phyloP scores from a whole-genome alignment of 2,797 vertebrate species.

The Peromyscus aztecus region DNA sequence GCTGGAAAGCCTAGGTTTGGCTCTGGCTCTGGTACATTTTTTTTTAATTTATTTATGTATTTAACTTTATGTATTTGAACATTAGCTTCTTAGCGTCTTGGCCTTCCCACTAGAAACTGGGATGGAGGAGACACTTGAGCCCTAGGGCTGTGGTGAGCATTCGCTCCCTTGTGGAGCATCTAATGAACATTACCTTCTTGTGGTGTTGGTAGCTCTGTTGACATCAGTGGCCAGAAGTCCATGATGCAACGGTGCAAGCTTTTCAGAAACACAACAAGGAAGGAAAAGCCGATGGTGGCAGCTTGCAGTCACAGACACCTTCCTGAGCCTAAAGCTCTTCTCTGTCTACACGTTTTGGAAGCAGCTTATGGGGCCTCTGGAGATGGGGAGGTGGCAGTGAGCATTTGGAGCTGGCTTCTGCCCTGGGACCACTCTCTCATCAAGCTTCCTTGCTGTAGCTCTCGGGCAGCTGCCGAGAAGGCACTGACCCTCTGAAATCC shows the following conservation, averaged over 20 bases:
- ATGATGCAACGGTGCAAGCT: background rate
- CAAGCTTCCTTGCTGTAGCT: background rate
- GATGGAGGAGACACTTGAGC: background rate
- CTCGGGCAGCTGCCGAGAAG: background rate
- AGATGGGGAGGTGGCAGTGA: background rate
- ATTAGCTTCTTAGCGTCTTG: background rate
- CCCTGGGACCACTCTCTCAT: background rate
- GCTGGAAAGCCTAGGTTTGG: background rate
- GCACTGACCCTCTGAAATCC: conserved; percentile 78
- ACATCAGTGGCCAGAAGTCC: background rate
- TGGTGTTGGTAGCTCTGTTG: background rate
- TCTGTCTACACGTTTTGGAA: background rate
- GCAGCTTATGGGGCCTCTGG: background rate
- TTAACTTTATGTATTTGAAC: background rate
- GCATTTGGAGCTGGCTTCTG: background rate
- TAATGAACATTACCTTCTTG: too few species aligned
- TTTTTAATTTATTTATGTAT: background rate
- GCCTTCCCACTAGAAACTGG: background rate
- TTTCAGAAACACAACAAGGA: background rate
- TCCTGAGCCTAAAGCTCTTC: background rate
- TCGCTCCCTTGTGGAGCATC: background rate
- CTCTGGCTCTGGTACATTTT: background rate
- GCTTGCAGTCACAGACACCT: background rate
- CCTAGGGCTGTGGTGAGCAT: background rate
- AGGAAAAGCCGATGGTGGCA: background rate